phyloP scores from a whole-genome alignment of 2,888 invertebrate genomes.

The Scelioninae gen. 2 region DNA sequence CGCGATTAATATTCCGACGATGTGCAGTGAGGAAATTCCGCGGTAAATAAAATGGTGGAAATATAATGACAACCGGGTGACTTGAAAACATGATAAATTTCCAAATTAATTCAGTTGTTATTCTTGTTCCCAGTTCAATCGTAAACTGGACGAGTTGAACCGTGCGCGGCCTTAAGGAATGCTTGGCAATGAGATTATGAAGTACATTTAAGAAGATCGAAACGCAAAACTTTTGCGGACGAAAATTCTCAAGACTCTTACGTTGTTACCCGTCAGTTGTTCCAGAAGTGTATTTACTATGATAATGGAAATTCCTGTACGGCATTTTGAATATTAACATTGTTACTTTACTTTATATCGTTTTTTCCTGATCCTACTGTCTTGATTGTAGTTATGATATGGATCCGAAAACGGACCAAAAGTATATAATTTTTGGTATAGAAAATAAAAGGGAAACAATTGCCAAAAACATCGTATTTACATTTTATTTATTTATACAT shows the following conservation, averaged over 20 bases:
- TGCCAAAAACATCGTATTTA: too few species aligned
- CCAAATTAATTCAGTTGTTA: conserved; percentile 20
- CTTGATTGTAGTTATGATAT: too few species aligned
- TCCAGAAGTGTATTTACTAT: conserved; percentile 27
- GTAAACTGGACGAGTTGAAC: conserved; percentile 21
- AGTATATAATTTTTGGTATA: too few species aligned
- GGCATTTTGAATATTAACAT: too few species aligned
- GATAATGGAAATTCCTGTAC: conserved; percentile 10
- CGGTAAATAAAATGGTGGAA: conserved; percentile 17
- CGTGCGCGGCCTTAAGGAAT: conserved; percentile 9
- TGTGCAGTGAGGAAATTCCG: conserved; percentile 9
- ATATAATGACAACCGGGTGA: conserved; percentile 21
- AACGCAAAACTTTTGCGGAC: conserved; percentile 19
- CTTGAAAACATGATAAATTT: conserved; percentile 33
- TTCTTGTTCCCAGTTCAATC: conserved; percentile 7
- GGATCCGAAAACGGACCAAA: too few species aligned
- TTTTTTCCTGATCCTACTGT: too few species aligned
- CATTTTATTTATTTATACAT: too few species aligned
- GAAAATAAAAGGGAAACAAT: too few species aligned
- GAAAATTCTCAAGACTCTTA: conserved; percentile 24
- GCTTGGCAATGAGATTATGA: conserved; percentile 26
- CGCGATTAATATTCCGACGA: conserved; percentile 36
- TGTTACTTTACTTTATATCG: too few species aligned
- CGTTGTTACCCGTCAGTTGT: not conserved
- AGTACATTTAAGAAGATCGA: conserved; percentile 33